Conservation (phyloP, 37 sponge, comb jelly and placozoan species). For the Sycon ciliatum region DNA sequence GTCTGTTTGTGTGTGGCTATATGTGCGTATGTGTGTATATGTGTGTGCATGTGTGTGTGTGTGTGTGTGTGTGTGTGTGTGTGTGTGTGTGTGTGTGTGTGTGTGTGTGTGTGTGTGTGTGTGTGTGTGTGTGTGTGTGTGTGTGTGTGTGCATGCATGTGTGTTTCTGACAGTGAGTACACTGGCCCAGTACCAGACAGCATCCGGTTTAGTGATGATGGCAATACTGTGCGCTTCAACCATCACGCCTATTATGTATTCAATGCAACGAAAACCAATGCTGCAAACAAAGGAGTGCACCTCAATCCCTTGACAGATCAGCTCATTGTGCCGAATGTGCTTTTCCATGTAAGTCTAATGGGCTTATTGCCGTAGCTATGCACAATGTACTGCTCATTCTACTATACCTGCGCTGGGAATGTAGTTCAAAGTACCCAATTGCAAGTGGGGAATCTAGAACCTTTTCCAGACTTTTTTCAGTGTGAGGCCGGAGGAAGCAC, state of each 20-base stretch:
- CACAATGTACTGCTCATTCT: no score
- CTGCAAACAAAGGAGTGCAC: not conserved
- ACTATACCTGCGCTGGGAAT: no score
- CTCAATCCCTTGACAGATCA: not conserved
- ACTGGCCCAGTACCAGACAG: not conserved
- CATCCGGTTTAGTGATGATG: not conserved
- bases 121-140: no score
- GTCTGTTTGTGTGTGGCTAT: no score
- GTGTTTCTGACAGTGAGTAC: not conserved
- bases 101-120: conserved; percentile 21
- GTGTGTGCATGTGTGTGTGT: conserved; percentile 23
- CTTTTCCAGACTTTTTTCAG: no score
- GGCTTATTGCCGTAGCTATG: no score
- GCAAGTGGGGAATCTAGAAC: no score
- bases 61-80: conserved; percentile 26
- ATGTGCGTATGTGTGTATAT: conserved; percentile 17
- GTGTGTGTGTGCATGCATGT: not conserved
- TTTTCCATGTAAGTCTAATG: no score
- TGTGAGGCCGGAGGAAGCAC: no score
- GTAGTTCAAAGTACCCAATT: no score
- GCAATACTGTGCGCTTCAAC: not conserved
- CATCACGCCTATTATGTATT: not conserved
- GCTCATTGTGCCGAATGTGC: no score
- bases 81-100: conserved; percentile 16
- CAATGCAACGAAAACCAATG: not conserved